phyloP scores from a whole-genome alignment of 2,113 vertebrate genomes.

The Pteruthius melanotis region DNA sequence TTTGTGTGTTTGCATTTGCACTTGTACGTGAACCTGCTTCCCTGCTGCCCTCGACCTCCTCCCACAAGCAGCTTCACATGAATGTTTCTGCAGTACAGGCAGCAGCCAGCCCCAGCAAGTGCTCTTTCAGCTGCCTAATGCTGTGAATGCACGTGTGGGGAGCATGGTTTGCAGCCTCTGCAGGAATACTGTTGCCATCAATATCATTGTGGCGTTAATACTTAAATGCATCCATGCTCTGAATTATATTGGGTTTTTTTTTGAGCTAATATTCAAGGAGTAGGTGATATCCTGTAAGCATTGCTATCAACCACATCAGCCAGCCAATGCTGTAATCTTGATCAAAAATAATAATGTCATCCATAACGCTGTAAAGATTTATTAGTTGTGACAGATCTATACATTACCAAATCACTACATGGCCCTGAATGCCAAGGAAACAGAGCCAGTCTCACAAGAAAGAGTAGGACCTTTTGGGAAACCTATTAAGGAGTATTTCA shows the following conservation, averaged over 20 bases:
- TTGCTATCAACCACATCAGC: constrained; percentile 19
- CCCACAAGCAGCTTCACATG: neutral
- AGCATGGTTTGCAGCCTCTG: neutral
- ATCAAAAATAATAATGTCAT: constrained; percentile 69
- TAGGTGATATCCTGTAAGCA: constrained; percentile 25
- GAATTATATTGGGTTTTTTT: constrained; percentile 16
- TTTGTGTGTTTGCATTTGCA: neutral
- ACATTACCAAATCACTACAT: constrained; percentile 52
- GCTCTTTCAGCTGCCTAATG: neutral
- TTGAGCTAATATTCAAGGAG: constrained; percentile 7
- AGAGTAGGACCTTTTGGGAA: neutral
- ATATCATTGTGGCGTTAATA: constrained; percentile 44
- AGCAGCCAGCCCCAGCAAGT: neutral
- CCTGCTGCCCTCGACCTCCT: neutral
- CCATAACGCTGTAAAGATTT: constrained; percentile 65
- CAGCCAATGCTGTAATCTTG: constrained; percentile 50
- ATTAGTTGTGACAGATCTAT: constrained; percentile 62
- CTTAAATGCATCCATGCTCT: constrained; percentile 48
- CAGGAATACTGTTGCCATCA: constrained; percentile 7
- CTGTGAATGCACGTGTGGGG: neutral
- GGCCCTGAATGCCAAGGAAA: constrained; percentile 41
- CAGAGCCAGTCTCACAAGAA: neutral
- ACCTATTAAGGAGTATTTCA: neutral
- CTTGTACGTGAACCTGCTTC: neutral
- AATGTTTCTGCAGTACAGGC: neutral